phyloP scores from a whole-genome alignment of 2,797 vertebrate genomes.

The Scomberomorus guttatus region DNA sequence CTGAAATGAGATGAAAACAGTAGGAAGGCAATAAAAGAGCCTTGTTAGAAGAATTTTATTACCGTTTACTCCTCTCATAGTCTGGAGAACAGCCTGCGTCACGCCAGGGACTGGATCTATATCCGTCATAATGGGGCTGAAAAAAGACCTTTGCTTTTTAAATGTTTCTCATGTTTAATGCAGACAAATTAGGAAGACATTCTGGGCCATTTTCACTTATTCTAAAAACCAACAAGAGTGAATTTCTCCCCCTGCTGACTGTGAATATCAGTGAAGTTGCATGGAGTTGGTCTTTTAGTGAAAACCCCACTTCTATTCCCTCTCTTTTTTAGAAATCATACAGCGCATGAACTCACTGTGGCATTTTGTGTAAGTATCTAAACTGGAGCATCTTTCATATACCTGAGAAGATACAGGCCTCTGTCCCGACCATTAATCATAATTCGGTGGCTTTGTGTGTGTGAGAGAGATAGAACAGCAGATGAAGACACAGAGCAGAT shows the following conservation, averaged over 20 bases:
- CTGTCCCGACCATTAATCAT: slow-evolving; percentile 64
- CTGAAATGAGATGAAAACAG: slow-evolving; percentile 78
- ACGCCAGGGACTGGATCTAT: slow-evolving; percentile 57
- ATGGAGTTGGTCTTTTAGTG: not conserved
- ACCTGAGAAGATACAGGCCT: slow-evolving; percentile 39
- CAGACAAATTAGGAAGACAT: slow-evolving; percentile 48
- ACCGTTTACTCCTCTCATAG: slow-evolving; percentile 56
- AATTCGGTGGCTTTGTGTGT: slow-evolving; percentile 58
- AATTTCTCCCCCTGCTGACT: slow-evolving; percentile 33
- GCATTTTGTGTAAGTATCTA: slow-evolving; percentile 12
- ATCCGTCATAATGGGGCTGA: slow-evolving; percentile 35
- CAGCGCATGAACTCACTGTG: slow-evolving; percentile 25
- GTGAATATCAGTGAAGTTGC: not conserved
- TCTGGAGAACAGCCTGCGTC: slow-evolving; percentile 67
- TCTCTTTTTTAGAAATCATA: slow-evolving; percentile 28
- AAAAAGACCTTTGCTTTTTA: slow-evolving; percentile 36
- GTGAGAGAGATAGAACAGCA: slow-evolving; percentile 59
- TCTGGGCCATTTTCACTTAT: slow-evolving; percentile 40
- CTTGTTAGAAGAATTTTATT: slow-evolving; percentile 79
- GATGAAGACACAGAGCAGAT: slow-evolving; percentile 75
- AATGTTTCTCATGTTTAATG: slow-evolving; percentile 51
- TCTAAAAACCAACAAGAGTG: slow-evolving; percentile 49
- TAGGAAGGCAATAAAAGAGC: slow-evolving; percentile 77
- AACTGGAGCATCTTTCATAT: slow-evolving; percentile 27
- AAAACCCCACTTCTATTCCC: not conserved